Conservation (phyloP, 2,888 invertebrate genomes). For the Formica aserva region DNA sequence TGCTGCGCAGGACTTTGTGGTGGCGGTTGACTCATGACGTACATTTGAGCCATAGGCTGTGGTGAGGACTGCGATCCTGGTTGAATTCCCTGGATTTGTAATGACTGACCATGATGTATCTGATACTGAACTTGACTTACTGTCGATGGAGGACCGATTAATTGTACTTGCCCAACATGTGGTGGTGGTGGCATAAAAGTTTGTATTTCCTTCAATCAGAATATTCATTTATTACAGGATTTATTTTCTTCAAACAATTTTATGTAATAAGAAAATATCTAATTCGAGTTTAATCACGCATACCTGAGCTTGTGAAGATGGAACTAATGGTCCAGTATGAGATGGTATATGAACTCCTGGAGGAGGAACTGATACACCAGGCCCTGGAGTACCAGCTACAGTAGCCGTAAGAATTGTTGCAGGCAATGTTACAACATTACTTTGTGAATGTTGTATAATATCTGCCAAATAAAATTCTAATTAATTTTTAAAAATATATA, state of each 20-base stretch:
- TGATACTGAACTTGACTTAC: constrained; percentile 85
- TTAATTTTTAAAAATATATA: constrained; percentile 44
- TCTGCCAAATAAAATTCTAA: constrained; percentile 73
- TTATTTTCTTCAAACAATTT: not conserved
- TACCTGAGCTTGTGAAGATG: constrained; percentile 84
- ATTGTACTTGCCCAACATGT: constrained; percentile 83
- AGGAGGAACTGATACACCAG: constrained; percentile 82
- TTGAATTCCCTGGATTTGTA: constrained; percentile 83
- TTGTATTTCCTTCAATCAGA: constrained; percentile 81
- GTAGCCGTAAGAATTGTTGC: constrained; percentile 84
- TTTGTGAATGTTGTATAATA: constrained; percentile 84
- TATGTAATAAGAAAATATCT: not conserved
- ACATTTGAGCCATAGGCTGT: constrained; percentile 84
- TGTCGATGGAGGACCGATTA: constrained; percentile 84
- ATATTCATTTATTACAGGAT: constrained; percentile 6
- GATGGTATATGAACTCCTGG: constrained; percentile 85
- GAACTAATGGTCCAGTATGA: constrained; percentile 83
- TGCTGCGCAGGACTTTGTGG: constrained; percentile 80
- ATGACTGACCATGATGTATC: constrained; percentile 83
- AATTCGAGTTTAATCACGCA: not conserved
- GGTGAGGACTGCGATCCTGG: constrained; percentile 82
- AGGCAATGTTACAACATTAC: constrained; percentile 83
- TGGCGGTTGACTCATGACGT: constrained; percentile 84
- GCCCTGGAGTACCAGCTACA: constrained; percentile 81
- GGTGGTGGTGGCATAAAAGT: constrained; percentile 83